phyloP scores from a whole-genome alignment of 35 echinoderm and acorn worm species.

The Hemicentrotus pulcherrimus region DNA sequence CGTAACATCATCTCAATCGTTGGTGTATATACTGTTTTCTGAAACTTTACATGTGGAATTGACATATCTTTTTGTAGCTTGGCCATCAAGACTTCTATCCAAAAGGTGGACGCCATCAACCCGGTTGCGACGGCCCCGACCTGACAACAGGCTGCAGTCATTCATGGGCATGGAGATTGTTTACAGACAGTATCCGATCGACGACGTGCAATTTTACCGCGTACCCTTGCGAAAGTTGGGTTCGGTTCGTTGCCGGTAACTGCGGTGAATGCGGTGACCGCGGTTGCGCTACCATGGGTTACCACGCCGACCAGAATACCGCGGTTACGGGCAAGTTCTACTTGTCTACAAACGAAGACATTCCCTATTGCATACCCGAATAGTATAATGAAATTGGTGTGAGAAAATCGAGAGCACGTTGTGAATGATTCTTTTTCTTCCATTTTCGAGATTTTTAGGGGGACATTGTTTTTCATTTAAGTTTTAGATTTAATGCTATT shows the following conservation, averaged over 20 bases:
- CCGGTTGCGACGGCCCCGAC: constrained; percentile 49
- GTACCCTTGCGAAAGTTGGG: constrained; percentile 70
- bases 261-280: constrained; percentile 24
- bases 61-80: constrained; percentile 28
- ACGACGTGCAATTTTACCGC: constrained; percentile 48
- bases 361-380: constrained; percentile 61
- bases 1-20: not conserved
- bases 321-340: constrained; percentile 57
- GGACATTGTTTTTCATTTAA: no score
- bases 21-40: not conserved
- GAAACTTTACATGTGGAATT: not conserved
- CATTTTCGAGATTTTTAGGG: no score
- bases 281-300: constrained; percentile 69
- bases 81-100: constrained; percentile 71
- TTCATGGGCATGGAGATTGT: constrained; percentile 24
- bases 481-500: no score
- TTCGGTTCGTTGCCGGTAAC: constrained; percentile 29
- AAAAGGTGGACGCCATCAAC: constrained; percentile 59
- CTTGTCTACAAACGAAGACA: constrained; percentile 33
- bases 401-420: no score
- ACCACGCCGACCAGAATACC: constrained; percentile 25
- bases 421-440: no score
- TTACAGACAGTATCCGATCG: constrained; percentile 50
- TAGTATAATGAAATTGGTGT: no score
- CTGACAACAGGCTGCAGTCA: constrained; percentile 55